phyloP scores from a whole-genome alignment of 2,797 vertebrate genomes.

The Clamator glandarius region DNA sequence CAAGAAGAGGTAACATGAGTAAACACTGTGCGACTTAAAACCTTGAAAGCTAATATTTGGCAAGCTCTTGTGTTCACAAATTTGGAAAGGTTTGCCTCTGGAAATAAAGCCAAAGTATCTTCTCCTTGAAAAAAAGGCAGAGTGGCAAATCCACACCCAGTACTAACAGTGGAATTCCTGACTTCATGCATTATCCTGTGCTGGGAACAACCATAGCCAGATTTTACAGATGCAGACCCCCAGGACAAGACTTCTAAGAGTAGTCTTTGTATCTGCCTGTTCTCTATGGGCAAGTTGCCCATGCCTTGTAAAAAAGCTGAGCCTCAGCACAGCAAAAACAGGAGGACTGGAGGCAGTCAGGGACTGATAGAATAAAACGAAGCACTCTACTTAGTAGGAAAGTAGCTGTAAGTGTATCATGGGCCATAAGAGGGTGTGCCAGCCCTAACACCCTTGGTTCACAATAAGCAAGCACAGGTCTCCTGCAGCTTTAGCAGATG shows the following conservation, averaged over 20 bases:
- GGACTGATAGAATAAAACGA: neutral
- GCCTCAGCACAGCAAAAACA: neutral
- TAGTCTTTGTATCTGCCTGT: neutral
- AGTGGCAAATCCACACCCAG: neutral
- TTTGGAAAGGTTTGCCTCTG: constrained; percentile 73
- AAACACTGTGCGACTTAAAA: constrained; percentile 62
- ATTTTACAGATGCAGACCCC: constrained; percentile 49
- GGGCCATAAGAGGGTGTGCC: neutral
- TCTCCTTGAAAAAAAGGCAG: constrained; percentile 30
- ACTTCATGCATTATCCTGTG: neutral
- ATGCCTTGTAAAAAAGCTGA: neutral
- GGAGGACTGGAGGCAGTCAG: neutral
- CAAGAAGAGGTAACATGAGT: constrained; percentile 66
- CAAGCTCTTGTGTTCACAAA: constrained; percentile 67
- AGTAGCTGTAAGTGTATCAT: neutral
- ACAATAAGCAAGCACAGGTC: neutral
- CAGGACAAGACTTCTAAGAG: constrained; percentile 31
- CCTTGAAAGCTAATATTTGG: constrained; percentile 80
- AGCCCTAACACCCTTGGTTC: neutral
- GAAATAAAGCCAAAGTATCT: constrained; percentile 71
- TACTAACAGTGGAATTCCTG: constrained; percentile 26
- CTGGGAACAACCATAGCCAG: constrained; percentile 27
- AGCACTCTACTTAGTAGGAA: neutral
- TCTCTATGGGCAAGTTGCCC: neutral
- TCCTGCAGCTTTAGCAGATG: neutral